Base-by-base conservation (phyloP, 2,797 vertebrate genomes). In the Crenichthys baileyi region DNA sequence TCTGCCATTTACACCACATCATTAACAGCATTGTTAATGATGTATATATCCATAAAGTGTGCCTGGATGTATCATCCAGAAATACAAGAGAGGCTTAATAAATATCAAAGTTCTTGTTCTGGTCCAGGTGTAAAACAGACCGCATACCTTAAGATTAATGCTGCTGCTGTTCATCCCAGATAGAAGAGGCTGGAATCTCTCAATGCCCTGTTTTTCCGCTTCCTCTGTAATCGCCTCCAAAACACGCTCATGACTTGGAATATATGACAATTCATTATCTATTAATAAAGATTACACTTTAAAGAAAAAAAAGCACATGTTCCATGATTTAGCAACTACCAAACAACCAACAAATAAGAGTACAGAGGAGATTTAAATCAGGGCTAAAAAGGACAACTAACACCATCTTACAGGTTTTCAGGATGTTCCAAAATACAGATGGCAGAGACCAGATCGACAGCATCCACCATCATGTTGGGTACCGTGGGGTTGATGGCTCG, bases 391-490 rank as follows among this genome's bases (percentile, higher is more conserved):
- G 15, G 36, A 29, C 48, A 2, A 7, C 2, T 0, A 61, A 63
- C 7, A 70, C 2, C 3, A 9, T 39, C 93, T 85, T 85, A 98
- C 97, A 97, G 95, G 92, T 97, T 96, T 7, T 97, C 97, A 16
- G 94, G 92, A 70, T 96, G 95, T 1, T 97, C 96, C 58, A 98
- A 89, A 87, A 98, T 98, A 72, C 95, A 98, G 79, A 98, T 96
- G 78, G 97, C 97, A 85, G 97, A 98, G 12, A 98, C 93, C 61
- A 98, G 93, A 82, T 92, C 97, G 76, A 97, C 94, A 44, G 97
- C 96, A 79, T 98, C 97, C 77, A 96, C 96, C 97, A 98, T 98
- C 97, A 98, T 98, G 82, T 93, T 94, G 80, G 97, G 97, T 63
- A 96, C 93, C 4, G 44, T 84, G 29, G 97, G 96, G 88, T 98